phyloP scores from a whole-genome alignment of 2,888 invertebrate species.

The Ochropleura leucogaster region DNA sequence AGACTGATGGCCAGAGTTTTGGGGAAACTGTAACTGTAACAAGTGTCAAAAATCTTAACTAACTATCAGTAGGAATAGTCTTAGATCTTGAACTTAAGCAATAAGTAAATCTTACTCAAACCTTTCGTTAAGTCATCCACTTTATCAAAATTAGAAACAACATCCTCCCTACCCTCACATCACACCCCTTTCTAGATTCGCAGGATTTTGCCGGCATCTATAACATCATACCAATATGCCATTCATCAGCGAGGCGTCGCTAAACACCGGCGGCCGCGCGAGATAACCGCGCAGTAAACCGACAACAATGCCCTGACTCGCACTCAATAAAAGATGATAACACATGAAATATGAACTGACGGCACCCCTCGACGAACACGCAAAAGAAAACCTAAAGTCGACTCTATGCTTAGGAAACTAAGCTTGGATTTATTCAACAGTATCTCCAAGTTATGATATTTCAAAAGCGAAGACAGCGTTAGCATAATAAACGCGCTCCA shows the following conservation, averaged over 20 bases:
- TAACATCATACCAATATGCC: constrained; percentile 80
- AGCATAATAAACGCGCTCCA: constrained; percentile 84
- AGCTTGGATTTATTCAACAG: constrained; percentile 54
- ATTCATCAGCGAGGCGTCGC: constrained; percentile 86
- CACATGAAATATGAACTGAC: constrained; percentile 90
- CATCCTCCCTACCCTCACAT: constrained; percentile 27
- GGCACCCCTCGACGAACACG: constrained; percentile 80
- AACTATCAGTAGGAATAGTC: too few relatives aligned
- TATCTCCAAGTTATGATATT: constrained; percentile 74
- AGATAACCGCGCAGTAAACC: constrained; percentile 89
- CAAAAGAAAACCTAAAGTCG: constrained; percentile 60
- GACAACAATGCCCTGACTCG: constrained; percentile 88
- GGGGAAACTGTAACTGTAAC: too few relatives aligned
- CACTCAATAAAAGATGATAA: constrained; percentile 91
- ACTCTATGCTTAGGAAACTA: constrained; percentile 62
- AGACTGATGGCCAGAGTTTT: too few relatives aligned
- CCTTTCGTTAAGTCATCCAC: constrained; percentile 3
- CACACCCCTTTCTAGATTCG: constrained; percentile 36
- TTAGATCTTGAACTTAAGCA: not conserved
- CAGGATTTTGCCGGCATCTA: constrained; percentile 45
- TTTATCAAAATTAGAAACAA: constrained; percentile 29
- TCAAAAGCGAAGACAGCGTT: constrained; percentile 65
- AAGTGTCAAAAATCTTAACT: too few relatives aligned
- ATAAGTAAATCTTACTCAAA: not conserved
- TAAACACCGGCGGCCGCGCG: constrained; percentile 86